A percentile compares a stretch with the other conserved stretches of the same genome.
phyloP scores from a whole-genome alignment of 2,797 vertebrate species.

The Lithobates pipiens region DNA sequence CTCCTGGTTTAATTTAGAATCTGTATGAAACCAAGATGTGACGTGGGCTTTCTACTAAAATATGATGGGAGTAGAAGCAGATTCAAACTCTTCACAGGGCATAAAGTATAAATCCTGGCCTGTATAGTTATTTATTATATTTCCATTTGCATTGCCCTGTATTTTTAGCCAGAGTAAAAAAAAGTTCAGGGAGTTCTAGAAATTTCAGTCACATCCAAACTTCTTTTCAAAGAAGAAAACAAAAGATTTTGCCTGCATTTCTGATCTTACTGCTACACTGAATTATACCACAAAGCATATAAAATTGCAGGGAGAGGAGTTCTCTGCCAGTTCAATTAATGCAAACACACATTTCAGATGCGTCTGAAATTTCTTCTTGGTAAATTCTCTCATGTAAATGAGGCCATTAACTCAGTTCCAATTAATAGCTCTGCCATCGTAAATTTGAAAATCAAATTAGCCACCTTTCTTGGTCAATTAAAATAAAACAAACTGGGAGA shows the following conservation, averaged over 20 bases:
- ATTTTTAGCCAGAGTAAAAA: background rate
- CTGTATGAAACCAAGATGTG: too few species aligned
- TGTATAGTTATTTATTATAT: too few species aligned
- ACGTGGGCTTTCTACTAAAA: background rate
- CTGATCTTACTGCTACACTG: background rate
- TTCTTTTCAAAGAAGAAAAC: background rate
- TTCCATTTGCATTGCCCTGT: background rate
- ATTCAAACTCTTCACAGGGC: background rate
- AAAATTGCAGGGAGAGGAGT: conserved; percentile 51
- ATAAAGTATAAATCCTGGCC: background rate
- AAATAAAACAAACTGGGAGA: conserved; percentile 49
- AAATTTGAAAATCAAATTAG: conserved; percentile 64
- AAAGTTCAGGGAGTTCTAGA: background rate
- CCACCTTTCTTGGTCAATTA: conserved; percentile 58
- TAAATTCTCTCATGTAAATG: conserved; percentile 64
- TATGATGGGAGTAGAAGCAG: background rate
- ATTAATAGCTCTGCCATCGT: conserved; percentile 58
- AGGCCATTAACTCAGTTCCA: conserved; percentile 65
- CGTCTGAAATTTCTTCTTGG: conserved; percentile 62
- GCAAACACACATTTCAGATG: conserved; percentile 61
- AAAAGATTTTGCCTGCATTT: background rate
- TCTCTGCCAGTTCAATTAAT: conserved; percentile 60
- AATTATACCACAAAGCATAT: background rate
- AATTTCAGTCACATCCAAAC: background rate
- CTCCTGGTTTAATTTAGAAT: background rate